Percentiles rank a stretch among this genome's conserved stretches.
phyloP scores from a whole-genome alignment of 2,797 vertebrate genomes.

The Cephalopachus bancanus region DNA sequence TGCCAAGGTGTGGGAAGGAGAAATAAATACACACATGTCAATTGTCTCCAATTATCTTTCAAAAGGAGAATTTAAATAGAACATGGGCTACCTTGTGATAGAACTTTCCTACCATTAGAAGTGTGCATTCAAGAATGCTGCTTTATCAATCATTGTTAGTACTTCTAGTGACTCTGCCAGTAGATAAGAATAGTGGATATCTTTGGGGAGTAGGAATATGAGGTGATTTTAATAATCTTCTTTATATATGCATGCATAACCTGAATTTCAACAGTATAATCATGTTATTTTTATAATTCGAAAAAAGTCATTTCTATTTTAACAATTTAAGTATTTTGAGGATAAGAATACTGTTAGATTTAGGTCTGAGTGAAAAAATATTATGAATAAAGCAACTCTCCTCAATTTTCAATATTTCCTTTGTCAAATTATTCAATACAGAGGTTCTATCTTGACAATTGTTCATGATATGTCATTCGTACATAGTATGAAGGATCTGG shows the following conservation, averaged over 20 bases:
- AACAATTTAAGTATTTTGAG: neutral
- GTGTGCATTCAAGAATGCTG: neutral
- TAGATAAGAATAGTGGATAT: neutral
- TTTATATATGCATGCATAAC: neutral
- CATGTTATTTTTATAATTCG: neutral
- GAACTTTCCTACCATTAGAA: neutral
- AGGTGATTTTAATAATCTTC: neutral
- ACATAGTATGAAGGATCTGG: too few species aligned
- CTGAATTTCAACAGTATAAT: neutral
- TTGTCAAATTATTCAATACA: neutral
- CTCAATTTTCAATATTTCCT: neutral
- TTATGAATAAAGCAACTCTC: neutral
- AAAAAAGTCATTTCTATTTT: neutral
- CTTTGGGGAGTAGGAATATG: accelerated
- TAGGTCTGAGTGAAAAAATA: neutral
- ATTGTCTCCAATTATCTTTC: neutral
- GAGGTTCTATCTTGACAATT: neutral
- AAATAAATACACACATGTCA: neutral
- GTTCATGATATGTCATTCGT: neutral
- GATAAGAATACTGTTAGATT: neutral
- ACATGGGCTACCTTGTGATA: too few species aligned
- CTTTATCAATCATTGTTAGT: neutral
- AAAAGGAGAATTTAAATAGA: neutral
- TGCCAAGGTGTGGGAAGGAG: neutral
- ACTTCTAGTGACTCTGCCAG: neutral